Evolutionary conservation across 2,797 vertebrate species (phyloP), one percentile per base, ranked within the genome.

Genomic region (Poecilia wingei): DNA sequence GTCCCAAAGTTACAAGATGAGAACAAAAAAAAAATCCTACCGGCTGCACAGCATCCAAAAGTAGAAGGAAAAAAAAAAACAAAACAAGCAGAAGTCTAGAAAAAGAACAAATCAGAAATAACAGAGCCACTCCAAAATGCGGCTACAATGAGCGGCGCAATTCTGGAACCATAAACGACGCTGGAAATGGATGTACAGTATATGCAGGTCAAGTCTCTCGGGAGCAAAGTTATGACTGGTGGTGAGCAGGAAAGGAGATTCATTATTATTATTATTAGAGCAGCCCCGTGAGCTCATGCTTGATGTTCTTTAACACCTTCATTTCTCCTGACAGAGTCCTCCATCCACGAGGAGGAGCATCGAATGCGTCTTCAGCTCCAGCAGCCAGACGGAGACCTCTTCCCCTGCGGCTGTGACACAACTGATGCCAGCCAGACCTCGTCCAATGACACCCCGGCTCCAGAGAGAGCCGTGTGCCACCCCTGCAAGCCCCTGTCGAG

Each of bases 361-460:
- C 76, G 92, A 81, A 82, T 96, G 74, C 93, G 5, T 28, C 86
- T 96, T 80, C 90, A 95, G 73, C 88, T 96, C 80, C 94, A 93
- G 84, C 92, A 94, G 89, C 84, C 93, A 1, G 94, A 96, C 47
- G 93, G 75, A 31, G 90, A 93, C 51, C 88, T 95, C 66, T 95
- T 95, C 85, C 82, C 95, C 75, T 95, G 95, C 25, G 75, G 84
- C 49, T 96, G 95, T 79, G 94, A 95, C 64, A 69, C 91, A 41
- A 81, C 93, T 12, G 93, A 95, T 3, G 49, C 87, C 45, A 92
- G 91, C 84, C 95, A 93, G 86, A 96, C 93, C 81, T 94, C 95
- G 66, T 96, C 96, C 66, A 96, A 96, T 0, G 96, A 96, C 90
- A 96, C 96, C 0, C 96, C 96, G 0, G 95, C 94, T 47, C 95